Percentiles rank a stretch among this genome's conserved stretches.
Conservation (phyloP, 2,113 vertebrate species). For the Indicator indicator region DNA sequence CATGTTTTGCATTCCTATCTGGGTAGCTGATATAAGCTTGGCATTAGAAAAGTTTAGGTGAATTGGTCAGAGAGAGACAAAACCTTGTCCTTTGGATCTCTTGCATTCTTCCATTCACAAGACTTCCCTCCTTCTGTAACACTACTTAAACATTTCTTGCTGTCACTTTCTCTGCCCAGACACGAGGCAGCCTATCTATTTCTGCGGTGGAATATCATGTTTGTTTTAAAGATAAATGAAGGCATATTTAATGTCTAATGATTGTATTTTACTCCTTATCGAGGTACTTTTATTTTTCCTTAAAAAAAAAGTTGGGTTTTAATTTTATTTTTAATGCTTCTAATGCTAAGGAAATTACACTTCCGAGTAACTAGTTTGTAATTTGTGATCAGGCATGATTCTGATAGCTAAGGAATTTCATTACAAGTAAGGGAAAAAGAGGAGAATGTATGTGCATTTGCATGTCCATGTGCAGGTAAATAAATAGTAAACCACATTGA, state of each 20-base stretch:
- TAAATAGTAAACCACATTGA: conserved; percentile 82
- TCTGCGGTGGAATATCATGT: conserved; percentile 26
- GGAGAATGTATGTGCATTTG: conserved; percentile 69
- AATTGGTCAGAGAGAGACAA: neutral
- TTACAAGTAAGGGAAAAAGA: conserved; percentile 71
- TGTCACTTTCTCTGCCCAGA: neutral
- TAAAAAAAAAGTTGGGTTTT: conserved; percentile 57
- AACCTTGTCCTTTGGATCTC: neutral
- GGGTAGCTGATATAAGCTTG: neutral
- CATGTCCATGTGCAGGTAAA: conserved; percentile 78
- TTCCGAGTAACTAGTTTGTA: conserved; percentile 75
- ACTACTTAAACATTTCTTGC: neutral
- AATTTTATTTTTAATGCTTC: conserved; percentile 62
- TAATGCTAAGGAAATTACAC: conserved; percentile 70
- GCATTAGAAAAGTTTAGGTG: neutral
- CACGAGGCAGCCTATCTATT: neutral
- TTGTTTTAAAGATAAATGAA: conserved; percentile 65
- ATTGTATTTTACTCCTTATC: conserved; percentile 71
- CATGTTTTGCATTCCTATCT: neutral
- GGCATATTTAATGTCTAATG: conserved; percentile 64
- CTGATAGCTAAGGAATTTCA: conserved; percentile 78
- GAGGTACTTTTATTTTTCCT: conserved; percentile 12
- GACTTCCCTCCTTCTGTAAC: neutral
- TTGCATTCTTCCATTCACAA: neutral
- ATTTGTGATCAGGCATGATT: conserved; percentile 77